Percentiles rank a stretch among this genome's conserved stretches.
Conservation (phyloP, 2,888 invertebrate genomes). For the Perdita meconis region DNA sequence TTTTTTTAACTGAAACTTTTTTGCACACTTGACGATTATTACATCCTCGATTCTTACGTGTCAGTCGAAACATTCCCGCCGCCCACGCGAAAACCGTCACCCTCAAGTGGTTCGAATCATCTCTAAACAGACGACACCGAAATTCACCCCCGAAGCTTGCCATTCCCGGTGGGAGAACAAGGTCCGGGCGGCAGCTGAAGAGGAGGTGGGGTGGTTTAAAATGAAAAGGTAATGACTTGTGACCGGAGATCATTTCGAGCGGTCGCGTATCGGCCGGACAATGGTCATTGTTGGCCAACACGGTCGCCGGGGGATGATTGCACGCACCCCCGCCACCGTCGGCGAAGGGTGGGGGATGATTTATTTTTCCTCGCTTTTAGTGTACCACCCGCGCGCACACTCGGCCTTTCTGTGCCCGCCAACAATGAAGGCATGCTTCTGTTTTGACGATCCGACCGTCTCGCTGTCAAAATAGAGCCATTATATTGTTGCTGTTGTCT, state of each 20-base stretch:
- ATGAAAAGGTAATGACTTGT: constrained; percentile 84
- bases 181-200: constrained; percentile 30
- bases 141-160: constrained; percentile 18
- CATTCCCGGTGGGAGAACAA: constrained; percentile 6
- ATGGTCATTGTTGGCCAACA: constrained; percentile 83
- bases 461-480: constrained; percentile 51
- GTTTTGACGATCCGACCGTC: constrained; percentile 52
- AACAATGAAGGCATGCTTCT: constrained; percentile 52
- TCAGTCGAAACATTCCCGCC: background rate
- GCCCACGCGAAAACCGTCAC: background rate
- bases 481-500: constrained; percentile 51
- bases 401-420: constrained; percentile 25
- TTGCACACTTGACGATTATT: no score
- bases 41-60: no score
- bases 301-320: constrained; percentile 77
- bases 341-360: constrained; percentile 56
- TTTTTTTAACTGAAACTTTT: no score
- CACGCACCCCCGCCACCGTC: constrained; percentile 40
- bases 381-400: constrained; percentile 47
- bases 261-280: constrained; percentile 75
- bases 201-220: constrained; percentile 74
- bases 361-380: constrained; percentile 68
- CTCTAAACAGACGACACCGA: background rate
- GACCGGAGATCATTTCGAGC: constrained; percentile 83
- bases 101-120: background rate